Base-by-base conservation (phyloP, 1,140 invertebrate species). In the Penaeus vannamei region DNA sequence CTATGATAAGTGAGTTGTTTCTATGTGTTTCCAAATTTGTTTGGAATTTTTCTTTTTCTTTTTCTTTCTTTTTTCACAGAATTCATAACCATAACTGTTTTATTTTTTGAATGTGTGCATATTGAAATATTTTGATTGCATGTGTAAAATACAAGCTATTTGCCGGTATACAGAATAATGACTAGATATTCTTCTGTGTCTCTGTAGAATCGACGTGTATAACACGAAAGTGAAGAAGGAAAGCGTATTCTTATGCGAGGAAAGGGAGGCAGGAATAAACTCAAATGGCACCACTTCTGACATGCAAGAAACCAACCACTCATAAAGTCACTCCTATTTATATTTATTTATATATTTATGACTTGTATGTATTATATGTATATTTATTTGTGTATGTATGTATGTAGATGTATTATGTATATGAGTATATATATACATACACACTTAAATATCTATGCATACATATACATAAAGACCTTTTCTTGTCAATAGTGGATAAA, bases 211-310 rank as follows among this genome's bases (percentile, higher is more conserved):
- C 90, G 96, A 97, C 92, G 95, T 97, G 86, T 96, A 96, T 83
- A 95, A 95, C 79, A 94, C 94, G 76, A 97, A 97, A 92, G 95
- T 96, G 93, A 95, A 96, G 0, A 97, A 97, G 93, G 96, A 97
- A 93, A 96, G 95, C 91, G 96, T 97, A 92, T 97, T 97, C 92
- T 92, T 96, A 90, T 93, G 96, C 86, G 96, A 97, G 93, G 96
- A 96, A 69, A 94, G 96, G 86, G 96, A 96, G 42, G 66, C 87
- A 7, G 60, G 29, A 32, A 23, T 53, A 53, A 17, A 17, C 53
- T 53, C 53, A 17, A 53, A 53, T 12, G 53, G 53, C 0, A 53
- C 53, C 53, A 53, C 1, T 53, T 53, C 32, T 36, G 17, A 20
- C 19, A 72, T 53, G 66, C n/a, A 53, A n/a, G 36, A 36, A 26